Percentiles rank a stretch among this genome's conserved stretches.
Conservation (phyloP, 2,888 invertebrate genomes). For the Heteromurus nitidus region DNA sequence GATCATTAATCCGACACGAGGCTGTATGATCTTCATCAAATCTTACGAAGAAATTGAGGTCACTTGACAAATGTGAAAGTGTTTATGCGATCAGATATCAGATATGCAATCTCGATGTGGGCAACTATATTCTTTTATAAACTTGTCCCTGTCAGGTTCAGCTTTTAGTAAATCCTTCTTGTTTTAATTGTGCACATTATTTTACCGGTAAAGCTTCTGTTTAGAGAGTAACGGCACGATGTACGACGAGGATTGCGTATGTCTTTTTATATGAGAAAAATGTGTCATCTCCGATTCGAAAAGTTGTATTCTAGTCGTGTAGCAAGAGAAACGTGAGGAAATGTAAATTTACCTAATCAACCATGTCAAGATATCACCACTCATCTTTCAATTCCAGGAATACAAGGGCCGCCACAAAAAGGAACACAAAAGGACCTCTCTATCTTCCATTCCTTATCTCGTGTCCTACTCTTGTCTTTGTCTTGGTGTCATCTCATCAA, state of each 20-base stretch:
- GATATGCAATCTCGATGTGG: too few relatives aligned
- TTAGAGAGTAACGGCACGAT: not conserved
- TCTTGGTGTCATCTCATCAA: not conserved
- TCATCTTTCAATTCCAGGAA: not conserved
- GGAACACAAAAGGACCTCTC: not conserved
- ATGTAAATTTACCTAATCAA: conserved; percentile 3
- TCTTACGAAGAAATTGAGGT: too few relatives aligned
- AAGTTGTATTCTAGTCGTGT: not conserved
- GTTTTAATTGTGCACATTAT: not conserved
- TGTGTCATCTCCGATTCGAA: not conserved
- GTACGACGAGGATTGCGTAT: not conserved
- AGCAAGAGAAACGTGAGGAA: not conserved
- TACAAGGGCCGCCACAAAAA: not conserved
- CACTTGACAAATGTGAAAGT: too few relatives aligned
- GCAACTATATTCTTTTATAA: too few relatives aligned
- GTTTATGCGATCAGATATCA: too few relatives aligned
- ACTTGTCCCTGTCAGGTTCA: too few relatives aligned
- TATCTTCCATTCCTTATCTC: not conserved
- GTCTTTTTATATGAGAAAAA: not conserved
- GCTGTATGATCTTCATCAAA: too few relatives aligned
- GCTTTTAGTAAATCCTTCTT: not conserved
- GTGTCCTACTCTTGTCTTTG: not conserved
- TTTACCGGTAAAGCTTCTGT: not conserved
- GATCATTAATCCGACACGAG: too few relatives aligned
- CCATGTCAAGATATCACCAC: not conserved